A percentile compares a stretch with the other conserved stretches of the same genome.
phyloP scores from a whole-genome alignment of 2,113 vertebrate species.

The Hippocampus guttulatus region DNA sequence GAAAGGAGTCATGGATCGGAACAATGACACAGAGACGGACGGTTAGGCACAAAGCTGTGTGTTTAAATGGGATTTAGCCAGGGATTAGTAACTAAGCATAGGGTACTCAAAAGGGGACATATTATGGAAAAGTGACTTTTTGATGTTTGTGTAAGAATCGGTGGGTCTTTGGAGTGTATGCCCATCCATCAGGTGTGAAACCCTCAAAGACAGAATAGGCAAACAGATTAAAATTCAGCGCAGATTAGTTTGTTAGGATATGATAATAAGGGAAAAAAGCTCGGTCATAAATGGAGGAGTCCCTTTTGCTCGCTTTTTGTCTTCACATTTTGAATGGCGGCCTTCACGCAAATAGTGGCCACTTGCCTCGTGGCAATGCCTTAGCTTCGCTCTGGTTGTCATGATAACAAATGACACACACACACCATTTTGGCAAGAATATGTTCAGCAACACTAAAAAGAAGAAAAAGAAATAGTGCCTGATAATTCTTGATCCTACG shows the following conservation, averaged over 20 bases:
- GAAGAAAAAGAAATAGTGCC: background rate
- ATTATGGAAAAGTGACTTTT: constrained; percentile 5
- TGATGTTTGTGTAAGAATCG: constrained; percentile 1
- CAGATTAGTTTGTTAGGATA: background rate
- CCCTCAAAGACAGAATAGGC: background rate
- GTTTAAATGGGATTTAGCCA: constrained; percentile 16
- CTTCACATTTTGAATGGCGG: background rate
- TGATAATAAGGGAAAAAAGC: background rate
- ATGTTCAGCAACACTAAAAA: background rate
- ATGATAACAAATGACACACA: background rate
- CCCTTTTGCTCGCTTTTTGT: background rate
- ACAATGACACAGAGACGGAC: constrained; percentile 39
- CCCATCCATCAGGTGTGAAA: background rate
- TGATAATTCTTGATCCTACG: background rate
- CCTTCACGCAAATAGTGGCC: background rate
- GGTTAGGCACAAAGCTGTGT: constrained; percentile 54
- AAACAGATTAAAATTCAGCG: background rate
- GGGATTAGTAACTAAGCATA: constrained; percentile 27
- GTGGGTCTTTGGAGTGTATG: background rate
- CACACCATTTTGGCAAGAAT: background rate
- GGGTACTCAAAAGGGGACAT: background rate
- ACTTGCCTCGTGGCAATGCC: background rate
- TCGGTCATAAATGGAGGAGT: background rate
- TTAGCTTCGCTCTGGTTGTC: background rate
- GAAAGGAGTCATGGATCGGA: constrained; percentile 9